These are phyloP conservation scores for Nyctibius bracteatus DNA, from an alignment of 2,113 vertebrate genomes.

Conservation along the genomic window DNA sequence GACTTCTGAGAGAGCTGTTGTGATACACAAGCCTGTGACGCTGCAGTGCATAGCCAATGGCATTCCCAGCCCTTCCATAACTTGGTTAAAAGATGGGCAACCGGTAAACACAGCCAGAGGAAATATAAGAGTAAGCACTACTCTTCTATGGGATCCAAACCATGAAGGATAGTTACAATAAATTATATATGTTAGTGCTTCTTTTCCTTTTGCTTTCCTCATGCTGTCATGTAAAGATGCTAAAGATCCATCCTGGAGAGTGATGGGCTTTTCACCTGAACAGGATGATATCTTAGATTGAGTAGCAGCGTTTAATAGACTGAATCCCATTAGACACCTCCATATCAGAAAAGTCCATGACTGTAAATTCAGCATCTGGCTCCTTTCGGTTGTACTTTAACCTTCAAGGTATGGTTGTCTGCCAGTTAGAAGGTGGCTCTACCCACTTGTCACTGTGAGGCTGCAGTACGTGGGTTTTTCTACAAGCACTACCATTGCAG, in stretches of 20 bases:
- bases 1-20: conserved; percentile 79
- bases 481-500: neutral
- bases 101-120: conserved; percentile 86
- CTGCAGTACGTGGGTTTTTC: neutral
- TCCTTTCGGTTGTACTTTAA: neutral
- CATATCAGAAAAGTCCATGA: neutral
- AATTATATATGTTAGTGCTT: neutral
- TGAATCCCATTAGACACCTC: neutral
- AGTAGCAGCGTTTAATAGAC: neutral
- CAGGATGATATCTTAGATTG: neutral
- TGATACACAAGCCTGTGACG: conserved; percentile 78
- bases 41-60: conserved; percentile 89
- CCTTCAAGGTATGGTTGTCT: neutral
- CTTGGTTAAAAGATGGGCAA: conserved; percentile 91
- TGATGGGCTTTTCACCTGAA: neutral
- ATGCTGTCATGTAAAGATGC: neutral
- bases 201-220: neutral
- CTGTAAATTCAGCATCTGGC: neutral
- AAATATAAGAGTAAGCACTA: conserved; percentile 79
- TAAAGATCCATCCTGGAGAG: neutral
- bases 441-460: neutral
- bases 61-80: conserved; percentile 87
- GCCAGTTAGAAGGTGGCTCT: neutral
- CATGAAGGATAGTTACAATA: neutral
- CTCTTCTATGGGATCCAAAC: neutral